Conservation (phyloP, 2,113 vertebrate genomes). For the Ceuthmochares aereus region DNA sequence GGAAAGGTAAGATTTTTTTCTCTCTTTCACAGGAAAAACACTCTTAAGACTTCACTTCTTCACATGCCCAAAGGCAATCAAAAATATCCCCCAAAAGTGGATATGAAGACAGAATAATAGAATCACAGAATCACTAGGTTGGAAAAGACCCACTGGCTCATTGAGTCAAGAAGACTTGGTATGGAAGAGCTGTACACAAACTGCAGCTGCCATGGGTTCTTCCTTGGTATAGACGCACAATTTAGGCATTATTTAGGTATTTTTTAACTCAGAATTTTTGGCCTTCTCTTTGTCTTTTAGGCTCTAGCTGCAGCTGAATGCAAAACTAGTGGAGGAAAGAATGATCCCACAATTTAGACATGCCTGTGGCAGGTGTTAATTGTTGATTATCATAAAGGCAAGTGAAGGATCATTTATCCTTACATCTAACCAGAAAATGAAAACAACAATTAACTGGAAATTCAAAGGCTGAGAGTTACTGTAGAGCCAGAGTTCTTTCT, state of each 20-base stretch:
- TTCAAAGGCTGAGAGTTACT: background rate
- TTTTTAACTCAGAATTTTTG: background rate
- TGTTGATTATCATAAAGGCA: background rate
- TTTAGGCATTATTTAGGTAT: background rate
- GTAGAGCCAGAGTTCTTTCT: background rate
- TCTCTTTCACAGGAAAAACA: background rate
- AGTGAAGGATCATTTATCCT: background rate
- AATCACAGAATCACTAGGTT: too few species aligned
- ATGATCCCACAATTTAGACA: background rate
- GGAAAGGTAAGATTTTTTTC: background rate
- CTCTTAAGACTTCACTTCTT: background rate
- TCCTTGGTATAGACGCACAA: background rate
- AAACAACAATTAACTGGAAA: background rate
- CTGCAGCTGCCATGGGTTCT: background rate
- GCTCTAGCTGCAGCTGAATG: background rate
- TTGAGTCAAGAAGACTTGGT: too few species aligned
- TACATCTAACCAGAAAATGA: background rate
- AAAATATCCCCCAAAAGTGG: background rate
- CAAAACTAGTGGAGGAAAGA: background rate
- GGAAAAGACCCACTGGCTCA: too few species aligned
- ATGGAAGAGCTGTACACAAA: background rate
- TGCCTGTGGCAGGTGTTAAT: background rate
- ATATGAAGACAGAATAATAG: too few species aligned
- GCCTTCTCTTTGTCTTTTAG: background rate
- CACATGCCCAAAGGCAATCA: background rate